phyloP scores from a whole-genome alignment of 2,797 vertebrate genomes.

The Rhincodon typus region DNA sequence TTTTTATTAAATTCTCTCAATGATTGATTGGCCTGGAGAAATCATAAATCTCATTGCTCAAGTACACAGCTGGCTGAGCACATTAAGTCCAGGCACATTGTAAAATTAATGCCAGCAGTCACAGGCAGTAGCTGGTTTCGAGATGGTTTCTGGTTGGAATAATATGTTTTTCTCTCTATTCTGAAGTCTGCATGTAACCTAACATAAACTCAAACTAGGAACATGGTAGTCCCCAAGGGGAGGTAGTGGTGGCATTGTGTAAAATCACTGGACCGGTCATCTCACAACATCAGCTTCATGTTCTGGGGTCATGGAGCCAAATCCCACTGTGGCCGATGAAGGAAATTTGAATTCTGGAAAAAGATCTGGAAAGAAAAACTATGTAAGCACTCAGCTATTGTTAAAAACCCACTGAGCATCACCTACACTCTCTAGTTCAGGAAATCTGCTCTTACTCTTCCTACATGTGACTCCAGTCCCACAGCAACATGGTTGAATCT shows the following conservation, averaged over 20 bases:
- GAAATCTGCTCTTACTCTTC: no score
- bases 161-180: neutral
- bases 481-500: no score
- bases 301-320: no score
- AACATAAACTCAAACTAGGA: neutral
- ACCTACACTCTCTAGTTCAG: no score
- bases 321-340: no score
- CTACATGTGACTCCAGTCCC: no score
- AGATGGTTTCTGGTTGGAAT: neutral
- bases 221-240: neutral
- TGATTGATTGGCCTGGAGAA: neutral
- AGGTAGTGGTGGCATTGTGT: neutral
- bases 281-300: no score
- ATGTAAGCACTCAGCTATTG: no score
- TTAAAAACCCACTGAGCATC: no score
- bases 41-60: neutral
- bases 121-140: neutral
- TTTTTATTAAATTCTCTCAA: neutral
- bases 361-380: no score
- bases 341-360: no score
- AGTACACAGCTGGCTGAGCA: neutral
- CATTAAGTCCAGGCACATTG: neutral
- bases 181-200: neutral
- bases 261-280: no score
- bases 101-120: neutral